These are phyloP conservation scores for Oreochromis tanganicae DNA, from an alignment of 2,113 vertebrate genomes.

Conservation along the genomic window DNA sequence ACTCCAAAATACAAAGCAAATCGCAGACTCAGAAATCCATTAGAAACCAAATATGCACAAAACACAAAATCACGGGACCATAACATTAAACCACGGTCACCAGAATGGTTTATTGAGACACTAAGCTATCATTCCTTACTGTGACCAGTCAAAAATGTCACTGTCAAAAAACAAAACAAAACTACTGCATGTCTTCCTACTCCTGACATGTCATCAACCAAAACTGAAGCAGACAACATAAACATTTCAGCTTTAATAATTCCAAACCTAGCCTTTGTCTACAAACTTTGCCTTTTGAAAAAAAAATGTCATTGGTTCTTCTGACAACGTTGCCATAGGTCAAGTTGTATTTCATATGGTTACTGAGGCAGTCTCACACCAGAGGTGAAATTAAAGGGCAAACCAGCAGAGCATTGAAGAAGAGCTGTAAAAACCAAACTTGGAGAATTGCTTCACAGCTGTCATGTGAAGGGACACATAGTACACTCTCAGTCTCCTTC, in stretches of 20 bases:
- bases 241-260: conserved; percentile 33
- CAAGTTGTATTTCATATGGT: conserved; percentile 54
- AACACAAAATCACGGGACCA: background rate
- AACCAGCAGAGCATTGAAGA: conserved; percentile 51
- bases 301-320: conserved; percentile 18
- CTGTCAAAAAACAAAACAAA: background rate
- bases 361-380: conserved; percentile 27
- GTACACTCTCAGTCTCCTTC: conserved; percentile 39
- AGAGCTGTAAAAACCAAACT: conserved; percentile 48
- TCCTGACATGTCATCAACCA: background rate
- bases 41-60: background rate
- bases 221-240: background rate
- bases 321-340: conserved; percentile 41
- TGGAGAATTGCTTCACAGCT: conserved; percentile 46
- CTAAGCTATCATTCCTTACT: background rate
- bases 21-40: background rate
- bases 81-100: background rate
- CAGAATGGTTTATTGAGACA: background rate
- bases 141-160: background rate
- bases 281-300: conserved; percentile 40
- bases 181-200: background rate
- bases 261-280: background rate
- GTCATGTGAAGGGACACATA: conserved; percentile 48
- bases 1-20: background rate
- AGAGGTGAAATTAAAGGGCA: conserved; percentile 64